A percentile compares a stretch with the other conserved stretches of the same genome.
Conservation (phyloP, 2,113 vertebrate genomes). For the Alces alces region DNA sequence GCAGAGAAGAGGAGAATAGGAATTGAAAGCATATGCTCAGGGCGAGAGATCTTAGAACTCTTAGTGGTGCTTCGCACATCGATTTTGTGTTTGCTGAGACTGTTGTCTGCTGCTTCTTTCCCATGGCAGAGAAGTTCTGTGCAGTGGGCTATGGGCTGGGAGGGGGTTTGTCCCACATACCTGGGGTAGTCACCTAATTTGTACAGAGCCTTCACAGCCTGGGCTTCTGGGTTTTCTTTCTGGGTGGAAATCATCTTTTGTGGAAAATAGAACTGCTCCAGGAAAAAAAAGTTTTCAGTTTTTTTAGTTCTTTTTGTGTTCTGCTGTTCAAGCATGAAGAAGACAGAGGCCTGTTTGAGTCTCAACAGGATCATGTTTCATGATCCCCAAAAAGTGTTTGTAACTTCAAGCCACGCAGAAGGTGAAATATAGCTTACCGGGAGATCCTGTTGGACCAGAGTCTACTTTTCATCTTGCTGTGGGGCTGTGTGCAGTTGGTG, state of each 20-base stretch:
- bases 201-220: constrained; percentile 18
- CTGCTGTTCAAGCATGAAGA: constrained; percentile 72
- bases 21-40: background rate
- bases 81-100: background rate
- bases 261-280: constrained; percentile 77
- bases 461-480: background rate
- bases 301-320: constrained; percentile 71
- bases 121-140: background rate
- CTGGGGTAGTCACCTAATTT: background rate
- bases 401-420: constrained; percentile 73
- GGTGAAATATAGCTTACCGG: constrained; percentile 61
- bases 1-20: background rate
- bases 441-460: constrained; percentile 4
- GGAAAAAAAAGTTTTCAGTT: constrained; percentile 63
- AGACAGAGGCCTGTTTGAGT: constrained; percentile 72
- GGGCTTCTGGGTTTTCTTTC: constrained; percentile 75
- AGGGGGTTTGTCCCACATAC: constrained; percentile 19
- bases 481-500: background rate
- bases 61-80: background rate
- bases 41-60: background rate
- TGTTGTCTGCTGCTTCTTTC: background rate
- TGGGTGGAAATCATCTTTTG: constrained; percentile 77
- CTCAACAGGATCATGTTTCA: constrained; percentile 75
- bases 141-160: background rate
- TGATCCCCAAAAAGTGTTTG: constrained; percentile 74